A percentile compares a stretch with the other conserved stretches of the same genome.
Evolutionary conservation across 2,797 vertebrate genomes (phyloP).

Genomic region (Propithecus deckenii): DNA sequence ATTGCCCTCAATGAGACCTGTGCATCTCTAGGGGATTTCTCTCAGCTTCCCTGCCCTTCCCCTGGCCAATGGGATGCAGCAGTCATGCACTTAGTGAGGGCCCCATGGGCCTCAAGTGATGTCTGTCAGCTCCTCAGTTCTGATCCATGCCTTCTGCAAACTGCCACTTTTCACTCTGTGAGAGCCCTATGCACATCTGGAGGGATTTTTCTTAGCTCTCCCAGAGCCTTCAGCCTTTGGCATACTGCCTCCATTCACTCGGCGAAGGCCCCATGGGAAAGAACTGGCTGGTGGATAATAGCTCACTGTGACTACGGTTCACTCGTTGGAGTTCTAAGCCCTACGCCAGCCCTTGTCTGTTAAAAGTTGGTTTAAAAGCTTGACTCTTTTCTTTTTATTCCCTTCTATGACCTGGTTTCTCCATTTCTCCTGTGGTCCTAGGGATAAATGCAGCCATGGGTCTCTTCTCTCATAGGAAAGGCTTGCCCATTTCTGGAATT

Average conservation of each 20-base stretch:
- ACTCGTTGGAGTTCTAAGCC: not conserved
- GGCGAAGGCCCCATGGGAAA: not conserved
- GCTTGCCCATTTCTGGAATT: not conserved
- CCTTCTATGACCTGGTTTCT: not conserved
- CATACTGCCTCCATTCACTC: too few relatives aligned
- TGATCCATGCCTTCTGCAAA: not conserved
- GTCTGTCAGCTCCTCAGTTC: not conserved
- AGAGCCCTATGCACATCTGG: not conserved
- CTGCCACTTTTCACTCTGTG: not conserved
- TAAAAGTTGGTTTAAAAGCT: not conserved
- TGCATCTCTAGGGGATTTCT: not conserved
- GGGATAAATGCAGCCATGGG: not conserved
- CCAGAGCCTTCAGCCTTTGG: not conserved
- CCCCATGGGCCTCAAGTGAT: not conserved
- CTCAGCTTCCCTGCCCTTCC: not conserved
- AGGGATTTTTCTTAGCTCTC: not conserved
- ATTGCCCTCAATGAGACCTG: not conserved
- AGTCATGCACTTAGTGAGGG: not conserved
- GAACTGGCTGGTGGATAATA: not conserved
- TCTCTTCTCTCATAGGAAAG: not conserved
- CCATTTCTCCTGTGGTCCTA: not conserved
- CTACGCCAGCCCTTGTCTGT: not conserved
- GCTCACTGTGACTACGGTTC: not conserved
- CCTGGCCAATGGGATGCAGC: not conserved
- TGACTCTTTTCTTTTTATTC: not conserved